Evolutionary conservation across 37 sponge, comb jelly and placozoan genomes (phyloP), one percentile per base, ranked within the genome.

Genomic region (Tethya wilhelma): DNA sequence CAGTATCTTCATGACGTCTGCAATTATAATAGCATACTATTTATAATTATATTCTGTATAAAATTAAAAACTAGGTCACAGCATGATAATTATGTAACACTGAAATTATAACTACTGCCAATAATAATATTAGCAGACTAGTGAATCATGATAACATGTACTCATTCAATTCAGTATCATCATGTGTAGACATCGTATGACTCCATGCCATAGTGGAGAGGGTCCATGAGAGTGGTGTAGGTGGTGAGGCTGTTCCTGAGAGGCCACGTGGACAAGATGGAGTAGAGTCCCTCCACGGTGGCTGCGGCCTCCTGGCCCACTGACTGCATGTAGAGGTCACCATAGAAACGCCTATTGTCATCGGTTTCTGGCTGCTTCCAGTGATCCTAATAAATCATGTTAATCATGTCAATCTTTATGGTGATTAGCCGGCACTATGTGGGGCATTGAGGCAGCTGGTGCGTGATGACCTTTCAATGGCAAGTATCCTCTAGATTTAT

Each of bases 281-380:
- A 2, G 23, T 44, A 26, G 23, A 90, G 60, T 7, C 86, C 91
- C 37, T 43, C 38, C 59, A 65, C 11, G 4, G 77, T 53, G 31
- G 86, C 81, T 60, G 77, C 89, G 0, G 43, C 36, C 31, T 79
- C 38, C 53, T 74, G 80, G n/a, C 91, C 91, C 29, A 68, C 23
- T 1, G 46, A 0, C 44, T 73, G 17, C 86, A 90, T 84, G 37
- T 82, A 85, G 11, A 33, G 17, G 72, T 82, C 68, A 39, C 86
- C 91, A 80, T 90, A 90, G 71, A 45, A 59, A 67, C 91, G 85
- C 22, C 91, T 62, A 38, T 90, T 70, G 58, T 90, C 91, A 56
- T 75, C 58, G 6, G 80, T 22, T 29, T 57, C 40, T 0, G 71
- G 42, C 3, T 55, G 28, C 41, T 74, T 75, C 91, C 91, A 90